Percentiles rank a stretch among this genome's conserved stretches.
Conservation (phyloP, 2,113 vertebrate species). For the Pterocles orientalis region DNA sequence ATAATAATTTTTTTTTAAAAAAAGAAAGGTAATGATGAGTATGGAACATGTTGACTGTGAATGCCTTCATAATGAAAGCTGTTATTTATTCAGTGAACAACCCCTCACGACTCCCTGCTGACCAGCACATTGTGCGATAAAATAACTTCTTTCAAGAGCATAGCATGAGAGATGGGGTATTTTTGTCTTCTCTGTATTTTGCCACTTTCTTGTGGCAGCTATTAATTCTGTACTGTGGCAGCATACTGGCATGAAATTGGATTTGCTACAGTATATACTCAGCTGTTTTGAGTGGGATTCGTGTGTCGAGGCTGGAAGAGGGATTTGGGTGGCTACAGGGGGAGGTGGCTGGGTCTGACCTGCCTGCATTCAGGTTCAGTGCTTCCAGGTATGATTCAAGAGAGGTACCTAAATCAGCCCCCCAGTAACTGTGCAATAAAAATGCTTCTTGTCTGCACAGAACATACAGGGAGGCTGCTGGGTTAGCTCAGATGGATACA, state of each 20-base stretch:
- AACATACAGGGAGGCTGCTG: background rate
- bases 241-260: background rate
- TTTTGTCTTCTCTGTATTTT: background rate
- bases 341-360: background rate
- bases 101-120: background rate
- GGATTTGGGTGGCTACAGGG: background rate
- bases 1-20: background rate
- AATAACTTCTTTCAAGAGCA: background rate
- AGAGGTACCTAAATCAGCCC: background rate
- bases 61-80: background rate
- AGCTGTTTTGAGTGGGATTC: background rate
- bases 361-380: background rate
- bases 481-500: background rate
- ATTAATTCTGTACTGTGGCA: background rate
- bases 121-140: background rate
- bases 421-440: background rate
- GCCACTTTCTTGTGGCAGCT: background rate
- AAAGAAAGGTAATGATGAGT: constrained; percentile 6
- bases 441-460: background rate
- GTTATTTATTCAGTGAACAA: background rate
- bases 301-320: background rate
- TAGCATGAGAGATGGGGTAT: background rate
- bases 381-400: background rate
- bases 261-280: background rate
- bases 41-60: background rate